Percentiles rank a stretch among this genome's conserved stretches.
Evolutionary conservation across 53 echinoderm and acorn worm genomes (phyloP).

Genomic region (Echinarachnius parma): DNA sequence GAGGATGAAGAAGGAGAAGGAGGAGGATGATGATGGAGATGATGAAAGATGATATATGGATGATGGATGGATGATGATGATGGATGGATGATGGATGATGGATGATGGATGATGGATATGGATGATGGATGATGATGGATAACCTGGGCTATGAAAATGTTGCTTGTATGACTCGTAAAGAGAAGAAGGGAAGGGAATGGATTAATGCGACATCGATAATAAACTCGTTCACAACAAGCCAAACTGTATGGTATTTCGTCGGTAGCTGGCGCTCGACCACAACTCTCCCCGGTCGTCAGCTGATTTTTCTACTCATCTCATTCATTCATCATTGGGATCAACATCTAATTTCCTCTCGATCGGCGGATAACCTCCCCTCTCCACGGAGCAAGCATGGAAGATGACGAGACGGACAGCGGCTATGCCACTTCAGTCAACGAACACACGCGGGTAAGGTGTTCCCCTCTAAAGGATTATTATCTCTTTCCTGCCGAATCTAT

Average conservation of each 20-base stretch:
- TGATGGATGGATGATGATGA: no score
- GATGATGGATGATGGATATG: no score
- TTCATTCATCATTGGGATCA: conserved; percentile 38
- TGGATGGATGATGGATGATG: no score
- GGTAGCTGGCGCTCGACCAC: conserved; percentile 29
- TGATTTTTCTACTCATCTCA: conserved; percentile 3
- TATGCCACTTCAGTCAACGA: conserved; percentile 90
- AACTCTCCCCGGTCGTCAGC: conserved; percentile 15
- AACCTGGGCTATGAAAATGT: no score
- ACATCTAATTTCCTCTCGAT: conserved; percentile 32
- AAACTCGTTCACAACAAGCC: no score
- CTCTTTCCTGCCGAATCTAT: conserved; percentile 16
- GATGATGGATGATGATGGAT: no score
- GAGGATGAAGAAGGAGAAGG: no score
- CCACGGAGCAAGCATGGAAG: conserved; percentile 73
- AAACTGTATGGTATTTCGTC: conserved; percentile 17
- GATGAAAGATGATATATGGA: no score
- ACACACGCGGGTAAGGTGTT: conserved; percentile 84
- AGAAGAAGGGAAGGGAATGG: no score
- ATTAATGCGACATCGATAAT: no score
- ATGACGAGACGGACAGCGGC: conserved; percentile 97
- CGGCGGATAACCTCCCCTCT: background rate
- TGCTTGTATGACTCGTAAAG: no score
- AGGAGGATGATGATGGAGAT: no score
- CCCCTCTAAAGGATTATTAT: conserved; percentile 35